Percentiles rank a stretch among this genome's conserved stretches.
phyloP scores from a whole-genome alignment of 2,797 vertebrate genomes.

The Atherinosoma microstoma region DNA sequence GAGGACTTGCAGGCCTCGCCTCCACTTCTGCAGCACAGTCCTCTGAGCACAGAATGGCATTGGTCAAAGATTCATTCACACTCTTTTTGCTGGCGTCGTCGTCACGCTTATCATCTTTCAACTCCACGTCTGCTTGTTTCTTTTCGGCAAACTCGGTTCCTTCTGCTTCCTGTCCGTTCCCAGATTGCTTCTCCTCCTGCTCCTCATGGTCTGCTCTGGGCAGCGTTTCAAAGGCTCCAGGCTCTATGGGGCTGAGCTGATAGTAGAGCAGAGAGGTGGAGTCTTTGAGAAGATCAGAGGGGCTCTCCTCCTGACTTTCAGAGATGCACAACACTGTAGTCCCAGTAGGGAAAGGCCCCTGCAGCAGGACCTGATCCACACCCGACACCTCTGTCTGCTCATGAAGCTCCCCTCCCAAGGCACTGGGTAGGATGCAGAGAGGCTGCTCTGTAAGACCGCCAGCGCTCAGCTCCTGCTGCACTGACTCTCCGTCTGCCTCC shows the following conservation, averaged over 20 bases:
- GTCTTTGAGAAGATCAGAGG: conserved; percentile 76
- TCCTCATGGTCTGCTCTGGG: conserved; percentile 50
- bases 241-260: conserved; percentile 81
- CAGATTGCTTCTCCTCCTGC: conserved; percentile 33
- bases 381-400: conserved; percentile 68
- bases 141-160: conserved; percentile 53
- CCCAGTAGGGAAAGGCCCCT: conserved; percentile 88
- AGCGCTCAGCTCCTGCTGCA: conserved; percentile 85
- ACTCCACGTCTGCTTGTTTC: conserved; percentile 48
- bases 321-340: conserved; percentile 90
- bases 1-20: conserved; percentile 48
- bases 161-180: conserved; percentile 22
- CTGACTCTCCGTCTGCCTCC: conserved; percentile 88
- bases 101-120: conserved; percentile 58
- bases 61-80: conserved; percentile 71
- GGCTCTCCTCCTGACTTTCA: conserved; percentile 80
- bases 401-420: conserved; percentile 68
- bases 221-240: conserved; percentile 69
- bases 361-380: conserved; percentile 87
- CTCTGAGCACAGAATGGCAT: conserved; percentile 67
- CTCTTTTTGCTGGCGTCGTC: conserved; percentile 59
- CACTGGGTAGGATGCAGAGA: conserved; percentile 88
- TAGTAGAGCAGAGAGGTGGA: conserved; percentile 84
- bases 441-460: conserved; percentile 79
- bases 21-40: conserved; percentile 27